These are phyloP conservation scores for Kryptolebias ocellatus DNA, from an alignment of 2,797 vertebrate species.

Conservation along the genomic window DNA sequence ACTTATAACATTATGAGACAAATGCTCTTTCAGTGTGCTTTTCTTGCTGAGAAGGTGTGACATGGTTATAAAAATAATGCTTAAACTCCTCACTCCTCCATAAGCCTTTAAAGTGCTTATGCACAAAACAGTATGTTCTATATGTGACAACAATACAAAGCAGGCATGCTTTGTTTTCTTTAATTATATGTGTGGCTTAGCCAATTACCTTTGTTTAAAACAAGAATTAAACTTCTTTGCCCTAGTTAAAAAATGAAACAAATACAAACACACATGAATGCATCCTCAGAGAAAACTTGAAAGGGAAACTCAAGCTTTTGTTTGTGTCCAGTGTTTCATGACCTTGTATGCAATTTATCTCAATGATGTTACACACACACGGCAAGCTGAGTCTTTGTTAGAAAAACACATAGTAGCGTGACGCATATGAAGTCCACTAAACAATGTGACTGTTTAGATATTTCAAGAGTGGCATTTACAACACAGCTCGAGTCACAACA, in stretches of 20 bases:
- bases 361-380: slow-evolving; percentile 42
- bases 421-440: slow-evolving; percentile 25
- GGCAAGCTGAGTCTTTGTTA: slow-evolving; percentile 22
- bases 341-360: slow-evolving; percentile 16
- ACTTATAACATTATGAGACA: slow-evolving; percentile 12
- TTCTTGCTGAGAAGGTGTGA: slow-evolving; percentile 18
- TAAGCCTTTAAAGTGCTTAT: slow-evolving; percentile 35
- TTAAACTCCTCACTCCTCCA: slow-evolving; percentile 9
- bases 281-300: slow-evolving; percentile 5
- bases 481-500: slow-evolving; percentile 19
- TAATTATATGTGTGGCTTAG: slow-evolving; percentile 17
- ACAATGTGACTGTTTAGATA: slow-evolving; percentile 50
- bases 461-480: slow-evolving; percentile 61
- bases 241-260: slow-evolving; percentile 24
- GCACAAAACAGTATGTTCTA: slow-evolving; percentile 33
- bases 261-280: slow-evolving; percentile 6
- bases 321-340: slow-evolving; percentile 24
- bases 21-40: neutral
- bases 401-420: slow-evolving; percentile 39
- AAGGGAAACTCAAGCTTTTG: slow-evolving; percentile 39
- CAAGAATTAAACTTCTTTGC: neutral
- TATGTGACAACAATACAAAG: slow-evolving; percentile 19
- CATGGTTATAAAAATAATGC: slow-evolving; percentile 31
- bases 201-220: slow-evolving; percentile 15
- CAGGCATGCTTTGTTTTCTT: neutral